phyloP scores from a whole-genome alignment of 1,140 invertebrate species.

The Sycobia sp. region DNA sequence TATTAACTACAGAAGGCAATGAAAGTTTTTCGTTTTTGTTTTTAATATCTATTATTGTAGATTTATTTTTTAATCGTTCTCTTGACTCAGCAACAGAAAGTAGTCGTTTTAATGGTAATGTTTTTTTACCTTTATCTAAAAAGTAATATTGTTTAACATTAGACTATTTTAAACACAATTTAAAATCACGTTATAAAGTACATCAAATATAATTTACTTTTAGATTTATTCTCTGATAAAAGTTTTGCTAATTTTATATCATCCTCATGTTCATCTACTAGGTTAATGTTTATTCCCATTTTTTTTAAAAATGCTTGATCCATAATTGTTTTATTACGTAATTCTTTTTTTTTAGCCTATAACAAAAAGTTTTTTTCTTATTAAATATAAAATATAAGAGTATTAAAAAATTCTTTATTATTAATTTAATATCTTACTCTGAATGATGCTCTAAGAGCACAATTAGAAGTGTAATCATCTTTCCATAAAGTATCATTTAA shows the following conservation, averaged over 20 bases:
- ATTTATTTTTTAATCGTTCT: constrained; percentile 39
- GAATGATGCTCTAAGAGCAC: constrained; percentile 78
- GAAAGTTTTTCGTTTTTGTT: constrained; percentile 22
- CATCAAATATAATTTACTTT: constrained; percentile 10
- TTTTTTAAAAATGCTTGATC: constrained; percentile 79
- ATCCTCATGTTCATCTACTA: constrained; percentile 79
- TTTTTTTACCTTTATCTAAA: constrained; percentile 41
- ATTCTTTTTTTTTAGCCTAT: constrained; percentile 76
- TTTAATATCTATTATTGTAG: constrained; percentile 21
- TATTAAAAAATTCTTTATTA: not conserved
- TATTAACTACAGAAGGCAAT: constrained; percentile 36
- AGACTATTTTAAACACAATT: no score
- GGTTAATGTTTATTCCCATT: constrained; percentile 76
- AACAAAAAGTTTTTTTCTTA: constrained; percentile 42
- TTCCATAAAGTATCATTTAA: constrained; percentile 81
- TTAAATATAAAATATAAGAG: not conserved
- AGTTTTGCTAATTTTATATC: constrained; percentile 80
- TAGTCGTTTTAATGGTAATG: constrained; percentile 45
- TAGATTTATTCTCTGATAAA: constrained; percentile 51
- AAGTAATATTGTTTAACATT: constrained; percentile 22
- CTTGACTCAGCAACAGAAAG: constrained; percentile 47
- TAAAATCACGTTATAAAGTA: not conserved
- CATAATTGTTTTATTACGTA: constrained; percentile 69
- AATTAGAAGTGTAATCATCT: constrained; percentile 91
- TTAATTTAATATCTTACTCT: constrained; percentile 67